phyloP scores from a whole-genome alignment of 2,888 invertebrate genomes.

The Aromia moschata region DNA sequence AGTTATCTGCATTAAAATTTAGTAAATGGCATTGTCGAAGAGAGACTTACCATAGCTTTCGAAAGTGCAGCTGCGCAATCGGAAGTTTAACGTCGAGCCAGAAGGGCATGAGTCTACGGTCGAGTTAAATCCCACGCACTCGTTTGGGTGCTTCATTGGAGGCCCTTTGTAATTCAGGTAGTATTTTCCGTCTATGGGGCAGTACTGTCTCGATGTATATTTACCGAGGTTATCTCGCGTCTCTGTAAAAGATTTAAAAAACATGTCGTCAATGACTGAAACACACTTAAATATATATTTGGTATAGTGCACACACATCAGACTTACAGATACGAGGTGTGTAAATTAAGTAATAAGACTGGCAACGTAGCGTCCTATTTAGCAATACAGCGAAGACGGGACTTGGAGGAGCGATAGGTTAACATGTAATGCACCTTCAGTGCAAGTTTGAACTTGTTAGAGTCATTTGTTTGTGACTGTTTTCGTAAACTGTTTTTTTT shows the following conservation, averaged over 20 bases:
- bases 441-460: too few species aligned
- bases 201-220: slow-evolving; percentile 68
- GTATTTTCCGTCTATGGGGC: slow-evolving; percentile 71
- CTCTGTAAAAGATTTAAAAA: slow-evolving; percentile 58
- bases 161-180: slow-evolving; percentile 67
- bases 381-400: too few species aligned
- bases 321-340: too few species aligned
- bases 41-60: slow-evolving; percentile 64
- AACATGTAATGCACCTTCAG: too few species aligned
- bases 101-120: slow-evolving; percentile 70
- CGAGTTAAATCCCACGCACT: slow-evolving; percentile 67
- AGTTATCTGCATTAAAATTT: slow-evolving; percentile 17
- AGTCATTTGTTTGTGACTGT: too few species aligned
- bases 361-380: too few species aligned
- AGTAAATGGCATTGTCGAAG: slow-evolving; percentile 9
- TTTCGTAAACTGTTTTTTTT: too few species aligned
- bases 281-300: too few species aligned
- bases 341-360: too few species aligned
- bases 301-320: too few species aligned
- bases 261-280: too few species aligned
- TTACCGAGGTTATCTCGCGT: slow-evolving; percentile 65
- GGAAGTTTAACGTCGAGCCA: slow-evolving; percentile 68
- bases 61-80: slow-evolving; percentile 68
- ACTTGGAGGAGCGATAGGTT: too few species aligned
- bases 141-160: slow-evolving; percentile 59